phyloP scores from a whole-genome alignment of 2,888 invertebrate species.

The Podabrus alpinus region DNA sequence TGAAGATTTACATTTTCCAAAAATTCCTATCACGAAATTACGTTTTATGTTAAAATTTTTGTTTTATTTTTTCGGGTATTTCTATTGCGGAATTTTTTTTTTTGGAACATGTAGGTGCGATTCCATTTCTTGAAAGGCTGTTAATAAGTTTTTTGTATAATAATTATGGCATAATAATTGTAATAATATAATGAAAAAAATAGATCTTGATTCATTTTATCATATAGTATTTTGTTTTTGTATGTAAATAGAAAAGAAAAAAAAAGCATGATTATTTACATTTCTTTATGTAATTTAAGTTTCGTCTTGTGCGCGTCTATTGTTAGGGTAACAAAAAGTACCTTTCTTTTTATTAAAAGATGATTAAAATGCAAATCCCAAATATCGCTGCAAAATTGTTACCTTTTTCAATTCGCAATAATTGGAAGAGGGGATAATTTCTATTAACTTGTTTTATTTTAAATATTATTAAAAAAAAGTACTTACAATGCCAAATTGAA shows the following conservation, averaged over 20 bases:
- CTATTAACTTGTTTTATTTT: conserved; percentile 4
- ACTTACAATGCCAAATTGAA: conserved; percentile 32
- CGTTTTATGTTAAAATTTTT: conserved; percentile 14
- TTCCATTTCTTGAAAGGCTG: conserved; percentile 26
- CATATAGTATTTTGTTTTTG: conserved; percentile 24
- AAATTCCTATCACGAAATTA: conserved; percentile 11
- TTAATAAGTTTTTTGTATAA: conserved; percentile 3
- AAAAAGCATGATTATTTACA: conserved; percentile 27
- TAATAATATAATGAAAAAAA: conserved; percentile 6
- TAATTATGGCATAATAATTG: conserved; percentile 20
- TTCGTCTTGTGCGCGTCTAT: conserved; percentile 1
- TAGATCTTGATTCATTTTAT: conserved; percentile 27
- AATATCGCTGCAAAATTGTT: not conserved
- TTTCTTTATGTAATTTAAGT: conserved; percentile 24
- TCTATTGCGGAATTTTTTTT: conserved; percentile 5
- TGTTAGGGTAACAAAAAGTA: conserved; percentile 13
- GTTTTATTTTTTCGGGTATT: conserved; percentile 14
- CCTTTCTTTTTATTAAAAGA: conserved; percentile 13
- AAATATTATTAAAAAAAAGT: conserved; percentile 8
- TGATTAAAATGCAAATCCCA: conserved; percentile 4
- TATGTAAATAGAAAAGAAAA: conserved; percentile 27
- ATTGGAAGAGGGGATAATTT: not conserved
- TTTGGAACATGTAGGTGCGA: not conserved
- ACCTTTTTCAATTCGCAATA: not conserved
- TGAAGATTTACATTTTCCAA: conserved; percentile 5